Evolutionary conservation across 2,888 invertebrate genomes (phyloP), one percentile per base, ranked within the genome.

Genomic region (Hyppa rectilinea): DNA sequence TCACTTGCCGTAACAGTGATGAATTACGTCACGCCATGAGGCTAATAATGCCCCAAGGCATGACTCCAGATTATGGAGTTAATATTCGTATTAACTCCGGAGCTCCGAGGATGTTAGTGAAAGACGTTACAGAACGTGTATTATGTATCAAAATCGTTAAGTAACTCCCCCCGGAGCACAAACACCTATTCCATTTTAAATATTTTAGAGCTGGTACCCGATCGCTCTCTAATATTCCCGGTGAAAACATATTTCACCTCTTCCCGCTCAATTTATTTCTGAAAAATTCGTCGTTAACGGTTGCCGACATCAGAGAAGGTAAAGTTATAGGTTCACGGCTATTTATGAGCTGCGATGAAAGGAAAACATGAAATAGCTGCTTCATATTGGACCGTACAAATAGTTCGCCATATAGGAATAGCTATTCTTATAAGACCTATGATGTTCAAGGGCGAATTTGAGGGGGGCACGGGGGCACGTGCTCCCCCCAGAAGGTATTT

Each of bases 1-100:
- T 62, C 49, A 50, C 62, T 56, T 49, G 59, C 66, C 62, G 56
- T 67, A 64, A 67, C 78, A 78, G 69, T 81, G 81, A 82, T 81
- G 78, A 81, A 84, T 75, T 75, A 71, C 71, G 71, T 82, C 73
- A 79, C 60, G 75, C 72, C 75, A 71, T 80, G 65, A 70, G 71
- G 66, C 72, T 73, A 76, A 80, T 83, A 72, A 67, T 70, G 69
- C 81, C 62, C 69, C 65, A 62, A 73, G 80, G 76, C 75, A 73
- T 72, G 77, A 71, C 77, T 80, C 61, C 77, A 74, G 82, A 77
- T 82, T 82, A 77, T 59, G 73, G 75, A 80, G 70, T 78, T 83
- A 83, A 84, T 76, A 80, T n/a, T n/a, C 67, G 75, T 77, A 72
- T n/a, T n/a, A n/a, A n/a, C n/a, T n/a, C n/a, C 75, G 75, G 67